Base-by-base conservation (phyloP, 2,113 vertebrate species). In the Seriola aureovittata region DNA sequence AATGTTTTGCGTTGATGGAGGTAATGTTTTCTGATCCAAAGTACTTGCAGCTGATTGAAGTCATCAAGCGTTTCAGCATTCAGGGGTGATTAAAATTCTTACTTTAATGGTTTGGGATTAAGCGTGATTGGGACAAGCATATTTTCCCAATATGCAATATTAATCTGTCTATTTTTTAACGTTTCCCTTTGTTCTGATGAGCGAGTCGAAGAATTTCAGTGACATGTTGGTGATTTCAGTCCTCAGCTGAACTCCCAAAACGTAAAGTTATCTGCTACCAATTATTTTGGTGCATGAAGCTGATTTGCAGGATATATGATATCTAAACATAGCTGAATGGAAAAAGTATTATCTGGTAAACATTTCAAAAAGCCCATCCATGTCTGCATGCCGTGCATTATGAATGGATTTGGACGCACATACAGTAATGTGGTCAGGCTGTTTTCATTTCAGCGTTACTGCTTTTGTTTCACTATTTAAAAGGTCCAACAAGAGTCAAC, bases 281-380 rank as follows among this genome's bases (percentile, higher is more conserved):
- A 77, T 91, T 84, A 86, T 50, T 68, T 74, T 19, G 1, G 63
- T 67, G 80, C 62, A 36, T 52, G 69, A 25, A 59, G 44, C 67
- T n/a, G 32, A 85, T 59, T 73, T 52, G 17, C 23, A 42, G 71
- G 42, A 10, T 55, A 71, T 58, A 64, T 19, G 74, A 90, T 81
- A 60, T 73, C 58, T 75, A 82, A 91, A 85, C 85, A 88, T 29
- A 0, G 16, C 64, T n/a, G 66, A 72, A 76, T 42, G 71, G 75
- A 84, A 69, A 67, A 40, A 77, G 29, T 23, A 60, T 25, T 3
- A 44, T 78, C 84, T 70, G 54, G 73, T 80, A 82, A 89, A 89
- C 84, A 81, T 71, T 68, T 71, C 52, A 52, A 70, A 29, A 78
- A 78, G 64, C 55, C 46, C 7, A 17, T 65, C 13, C 40, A 16